phyloP scores from a whole-genome alignment of 2,797 vertebrate species.

The Microtus obscurus region DNA sequence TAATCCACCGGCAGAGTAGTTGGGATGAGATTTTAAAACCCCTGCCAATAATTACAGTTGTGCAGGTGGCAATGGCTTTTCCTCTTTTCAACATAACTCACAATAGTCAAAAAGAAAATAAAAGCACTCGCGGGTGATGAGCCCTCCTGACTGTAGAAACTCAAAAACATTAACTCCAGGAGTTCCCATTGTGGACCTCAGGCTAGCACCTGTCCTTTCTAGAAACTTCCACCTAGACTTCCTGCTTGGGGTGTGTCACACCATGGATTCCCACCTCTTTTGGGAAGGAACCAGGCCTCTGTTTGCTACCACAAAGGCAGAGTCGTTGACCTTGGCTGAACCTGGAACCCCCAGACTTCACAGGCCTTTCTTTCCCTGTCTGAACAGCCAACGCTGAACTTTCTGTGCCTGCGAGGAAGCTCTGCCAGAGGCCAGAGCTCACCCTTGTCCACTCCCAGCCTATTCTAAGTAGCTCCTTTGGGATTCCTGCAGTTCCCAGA shows the following conservation, averaged over 20 bases:
- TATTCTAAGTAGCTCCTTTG: not conserved
- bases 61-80: not conserved
- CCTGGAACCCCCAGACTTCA: not conserved
- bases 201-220: not conserved
- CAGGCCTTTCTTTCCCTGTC: not conserved
- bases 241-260: not conserved
- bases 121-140: not conserved
- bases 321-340: not conserved
- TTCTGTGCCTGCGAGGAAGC: not conserved
- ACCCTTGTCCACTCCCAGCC: not conserved
- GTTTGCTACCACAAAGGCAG: constrained; percentile 27
- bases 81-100: not conserved
- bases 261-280: not conserved
- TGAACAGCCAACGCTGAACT: not conserved
- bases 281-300: constrained; percentile 7
- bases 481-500: not conserved
- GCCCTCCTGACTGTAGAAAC: not conserved
- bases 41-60: not conserved
- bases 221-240: constrained; percentile 1
- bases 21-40: not conserved
- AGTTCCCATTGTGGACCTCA: not conserved
- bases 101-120: not conserved
- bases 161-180: not conserved
- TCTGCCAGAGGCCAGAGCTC: not conserved
- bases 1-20: not conserved